These are phyloP conservation scores for Blera fallax DNA, from an alignment of 2,888 invertebrate species.

Conservation along the genomic window DNA sequence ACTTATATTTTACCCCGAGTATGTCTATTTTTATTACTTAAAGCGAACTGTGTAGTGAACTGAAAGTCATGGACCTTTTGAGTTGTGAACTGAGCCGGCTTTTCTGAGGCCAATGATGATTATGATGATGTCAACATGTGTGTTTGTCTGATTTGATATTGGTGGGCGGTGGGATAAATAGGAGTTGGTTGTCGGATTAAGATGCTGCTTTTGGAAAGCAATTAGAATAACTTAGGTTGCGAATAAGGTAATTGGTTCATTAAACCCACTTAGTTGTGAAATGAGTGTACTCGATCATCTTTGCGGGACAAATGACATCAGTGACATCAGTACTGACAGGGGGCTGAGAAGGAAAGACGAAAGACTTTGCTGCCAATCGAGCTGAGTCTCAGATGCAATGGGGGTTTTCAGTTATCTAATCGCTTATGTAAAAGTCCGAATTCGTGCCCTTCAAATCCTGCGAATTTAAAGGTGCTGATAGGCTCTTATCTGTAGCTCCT, in stretches of 20 bases:
- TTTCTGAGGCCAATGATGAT: slow-evolving; percentile 17
- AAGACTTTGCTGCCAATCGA: no score
- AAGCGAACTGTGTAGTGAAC: slow-evolving; percentile 2
- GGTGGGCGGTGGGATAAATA: not conserved
- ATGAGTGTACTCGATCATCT: not conserved
- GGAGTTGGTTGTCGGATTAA: not conserved
- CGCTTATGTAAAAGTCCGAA: no score
- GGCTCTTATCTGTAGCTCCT: no score
- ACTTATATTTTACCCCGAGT: not conserved
- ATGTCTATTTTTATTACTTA: slow-evolving; percentile 36
- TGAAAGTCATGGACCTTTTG: slow-evolving; percentile 57
- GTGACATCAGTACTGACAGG: not conserved
- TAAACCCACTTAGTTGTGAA: slow-evolving; percentile 3
- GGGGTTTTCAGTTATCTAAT: no score
- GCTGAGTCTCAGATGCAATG: no score
- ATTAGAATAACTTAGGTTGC: slow-evolving; percentile 4
- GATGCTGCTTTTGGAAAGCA: slow-evolving; percentile 16
- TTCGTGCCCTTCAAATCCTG: no score
- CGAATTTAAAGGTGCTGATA: no score
- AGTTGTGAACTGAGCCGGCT: slow-evolving; percentile 43
- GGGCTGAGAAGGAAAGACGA: not conserved
- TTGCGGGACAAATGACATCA: not conserved
- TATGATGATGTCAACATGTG: slow-evolving; percentile 22
- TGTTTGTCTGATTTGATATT: not conserved
- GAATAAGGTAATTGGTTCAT: not conserved